Base-by-base conservation (phyloP, 2,888 invertebrate species). In the Branchipolynoe longqiensis region DNA sequence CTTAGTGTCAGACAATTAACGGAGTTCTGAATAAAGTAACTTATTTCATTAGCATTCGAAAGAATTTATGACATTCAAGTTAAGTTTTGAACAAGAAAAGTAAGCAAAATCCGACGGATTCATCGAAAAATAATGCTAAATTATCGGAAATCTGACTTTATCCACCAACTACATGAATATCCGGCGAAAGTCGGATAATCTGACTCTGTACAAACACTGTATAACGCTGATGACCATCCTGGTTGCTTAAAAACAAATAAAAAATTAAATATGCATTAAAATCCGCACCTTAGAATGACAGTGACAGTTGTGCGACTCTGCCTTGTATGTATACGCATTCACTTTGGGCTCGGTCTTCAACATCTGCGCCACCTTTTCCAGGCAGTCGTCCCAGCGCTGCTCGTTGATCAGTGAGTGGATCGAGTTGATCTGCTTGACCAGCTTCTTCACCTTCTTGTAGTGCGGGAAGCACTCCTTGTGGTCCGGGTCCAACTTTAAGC, bases 401-500 rank as follows among this genome's bases (percentile, higher is more conserved):
- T 90, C 87, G 78, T 93, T 91, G n/a, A 92, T 91, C 0, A 90
- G 87, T 54, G 93, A 92, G 85, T 97, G 93, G 0, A 91, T 91
- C 18, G 89, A 86, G 6, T 90, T 87, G 82, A 94, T 87, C 86
- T 96, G 94, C 92, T 98, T 98, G 89, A 97, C 97, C 22, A 99
- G 95, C 93, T 98, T 98, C 93, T 98, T 98, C 31, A 99, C 95
- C 93, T 97, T 97, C 94, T 99, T 99, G 95, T 99, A 99, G 92
- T 98, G 96, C 31, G 97, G 96, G 94, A 98, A 98, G 94, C 99
- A 99, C 90, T 96, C 95, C 94, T 98, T 98, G 94, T 99, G 98
- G 91, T 99, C 99, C 0, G 99, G 99, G 94, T 99, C 99, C 62
- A 99, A 95, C 93, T 97, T 98, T 28, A 99, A 95, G 93, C 99